phyloP scores from a whole-genome alignment of 2,797 vertebrate genomes.

The Yasuhikotakia modesta region DNA sequence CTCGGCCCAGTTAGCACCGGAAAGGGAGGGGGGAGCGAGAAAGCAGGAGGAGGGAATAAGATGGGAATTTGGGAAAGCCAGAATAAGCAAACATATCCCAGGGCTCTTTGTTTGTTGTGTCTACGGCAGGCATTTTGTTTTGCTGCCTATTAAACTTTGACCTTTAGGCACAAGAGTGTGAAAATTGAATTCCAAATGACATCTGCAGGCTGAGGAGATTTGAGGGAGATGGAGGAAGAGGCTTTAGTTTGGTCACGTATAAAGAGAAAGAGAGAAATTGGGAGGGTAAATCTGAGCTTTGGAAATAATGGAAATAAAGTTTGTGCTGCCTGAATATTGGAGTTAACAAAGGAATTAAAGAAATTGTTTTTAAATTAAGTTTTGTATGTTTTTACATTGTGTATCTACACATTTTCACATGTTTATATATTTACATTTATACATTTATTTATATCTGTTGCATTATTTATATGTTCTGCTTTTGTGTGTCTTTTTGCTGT shows the following conservation, averaged over 20 bases:
- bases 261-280: constrained; percentile 35
- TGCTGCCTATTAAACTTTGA: constrained; percentile 83
- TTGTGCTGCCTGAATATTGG: neutral
- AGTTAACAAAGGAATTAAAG: neutral
- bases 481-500: neutral
- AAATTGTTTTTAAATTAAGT: too few relatives aligned
- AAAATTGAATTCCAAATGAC: constrained; percentile 78
- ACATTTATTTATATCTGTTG: too few relatives aligned
- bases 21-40: constrained; percentile 46
- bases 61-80: constrained; percentile 56
- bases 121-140: constrained; percentile 78
- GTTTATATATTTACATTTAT: too few relatives aligned
- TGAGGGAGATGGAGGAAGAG: constrained; percentile 67
- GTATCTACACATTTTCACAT: too few relatives aligned
- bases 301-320: too few relatives aligned
- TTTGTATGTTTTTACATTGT: too few relatives aligned
- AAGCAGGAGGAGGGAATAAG: constrained; percentile 50
- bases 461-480: too few relatives aligned
- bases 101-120: constrained; percentile 80
- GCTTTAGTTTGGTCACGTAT: constrained; percentile 14
- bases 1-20: constrained; percentile 53
- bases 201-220: constrained; percentile 69
- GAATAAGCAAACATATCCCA: constrained; percentile 73
- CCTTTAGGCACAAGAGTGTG: constrained; percentile 77
- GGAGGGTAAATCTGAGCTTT: constrained; percentile 1